A percentile compares a stretch with the other conserved stretches of the same genome.
Evolutionary conservation across 1,140 invertebrate genomes (phyloP).

Genomic region (Argopecten irradians): DNA sequence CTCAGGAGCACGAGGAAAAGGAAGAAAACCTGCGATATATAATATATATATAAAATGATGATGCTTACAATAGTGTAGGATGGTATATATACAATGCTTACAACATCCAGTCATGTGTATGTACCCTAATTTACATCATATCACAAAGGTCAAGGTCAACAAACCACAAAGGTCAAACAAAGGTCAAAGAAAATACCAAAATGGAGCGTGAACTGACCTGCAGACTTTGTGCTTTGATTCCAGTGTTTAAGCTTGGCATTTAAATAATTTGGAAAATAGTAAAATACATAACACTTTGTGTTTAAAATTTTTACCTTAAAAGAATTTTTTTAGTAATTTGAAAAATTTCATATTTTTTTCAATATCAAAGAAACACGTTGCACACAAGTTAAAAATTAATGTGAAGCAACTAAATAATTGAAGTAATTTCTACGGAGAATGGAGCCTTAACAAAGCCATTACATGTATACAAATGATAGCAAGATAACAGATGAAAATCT

Average conservation of each 20-base stretch:
- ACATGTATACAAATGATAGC: not conserved
- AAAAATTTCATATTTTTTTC: not conserved
- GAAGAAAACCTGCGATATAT: not conserved
- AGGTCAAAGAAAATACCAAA: not conserved
- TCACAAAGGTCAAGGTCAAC: constrained; percentile 21
- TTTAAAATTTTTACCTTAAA: too few relatives aligned
- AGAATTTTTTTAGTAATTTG: not conserved
- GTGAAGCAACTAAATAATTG: not conserved
- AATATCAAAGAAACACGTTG: not conserved
- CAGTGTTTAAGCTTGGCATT: not conserved
- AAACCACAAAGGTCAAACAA: not conserved
- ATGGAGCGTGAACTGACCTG: not conserved
- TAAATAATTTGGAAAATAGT: too few relatives aligned
- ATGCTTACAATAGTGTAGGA: not conserved
- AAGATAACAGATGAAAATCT: not conserved
- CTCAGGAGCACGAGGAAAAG: not conserved
- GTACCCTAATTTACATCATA: not conserved
- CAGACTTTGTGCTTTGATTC: not conserved
- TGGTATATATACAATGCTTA: not conserved
- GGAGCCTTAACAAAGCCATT: not conserved
- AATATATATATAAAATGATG: constrained; percentile 13
- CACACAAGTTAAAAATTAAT: not conserved
- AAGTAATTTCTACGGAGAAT: not conserved
- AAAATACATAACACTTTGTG: too few relatives aligned
- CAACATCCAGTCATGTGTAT: not conserved